phyloP scores from a whole-genome alignment of 2,888 invertebrate genomes.

The Plebejus argus region DNA sequence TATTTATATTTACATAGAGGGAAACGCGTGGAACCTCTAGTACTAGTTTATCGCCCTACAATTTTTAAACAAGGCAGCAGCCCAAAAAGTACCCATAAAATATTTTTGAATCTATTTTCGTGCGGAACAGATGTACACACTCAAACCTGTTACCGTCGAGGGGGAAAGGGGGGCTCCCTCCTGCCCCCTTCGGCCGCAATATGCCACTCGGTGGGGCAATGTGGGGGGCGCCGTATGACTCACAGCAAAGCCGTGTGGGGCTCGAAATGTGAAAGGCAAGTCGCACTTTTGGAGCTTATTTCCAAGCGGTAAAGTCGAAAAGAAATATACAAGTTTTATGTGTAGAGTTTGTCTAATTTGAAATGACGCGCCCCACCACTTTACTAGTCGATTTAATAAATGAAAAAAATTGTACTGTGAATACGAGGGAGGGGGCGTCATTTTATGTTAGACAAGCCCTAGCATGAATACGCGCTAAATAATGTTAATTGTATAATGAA shows the following conservation, averaged over 20 bases:
- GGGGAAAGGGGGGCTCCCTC: neutral
- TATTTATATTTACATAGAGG: no score
- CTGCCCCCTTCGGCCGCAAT: neutral
- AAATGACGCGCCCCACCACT: no score
- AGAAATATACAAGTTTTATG: neutral
- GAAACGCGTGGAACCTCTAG: no score
- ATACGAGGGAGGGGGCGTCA: no score
- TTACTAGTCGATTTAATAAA: no score
- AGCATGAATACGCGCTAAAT: no score
- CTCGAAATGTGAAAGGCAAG: neutral
- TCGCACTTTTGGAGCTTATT: neutral
- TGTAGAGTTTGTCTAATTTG: neutral
- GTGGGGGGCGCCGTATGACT: conserved; percentile 4
- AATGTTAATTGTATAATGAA: no score
- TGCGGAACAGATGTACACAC: conserved; percentile 21
- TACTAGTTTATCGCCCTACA: neutral
- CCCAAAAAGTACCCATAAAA: neutral
- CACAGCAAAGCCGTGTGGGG: conserved; percentile 6
- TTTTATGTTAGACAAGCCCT: no score
- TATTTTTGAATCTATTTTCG: conserved; percentile 25
- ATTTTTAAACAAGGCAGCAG: neutral
- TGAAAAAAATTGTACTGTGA: no score
- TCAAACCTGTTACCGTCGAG: neutral
- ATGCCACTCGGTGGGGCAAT: neutral
- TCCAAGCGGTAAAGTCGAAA: neutral